Evolutionary conservation across 2,797 vertebrate species (phyloP).

Genomic region (Mionectes olivaceus): DNA sequence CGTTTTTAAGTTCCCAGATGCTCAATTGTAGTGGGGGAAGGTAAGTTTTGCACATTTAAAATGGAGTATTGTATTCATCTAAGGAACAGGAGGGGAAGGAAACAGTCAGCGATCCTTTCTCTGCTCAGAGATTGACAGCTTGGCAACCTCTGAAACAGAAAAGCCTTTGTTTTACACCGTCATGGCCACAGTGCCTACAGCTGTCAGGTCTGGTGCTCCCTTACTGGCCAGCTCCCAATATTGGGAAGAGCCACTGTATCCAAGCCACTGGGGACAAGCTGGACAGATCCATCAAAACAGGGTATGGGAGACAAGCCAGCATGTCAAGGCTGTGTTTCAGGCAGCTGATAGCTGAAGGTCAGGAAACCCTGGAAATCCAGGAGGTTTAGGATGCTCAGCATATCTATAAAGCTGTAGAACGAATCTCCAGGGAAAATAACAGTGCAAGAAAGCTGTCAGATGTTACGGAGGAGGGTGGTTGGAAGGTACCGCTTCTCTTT

Average conservation of each 20-base stretch:
- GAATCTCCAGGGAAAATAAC: background rate
- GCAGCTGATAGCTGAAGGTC: background rate
- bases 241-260: background rate
- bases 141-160: background rate
- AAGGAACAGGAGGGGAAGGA: background rate
- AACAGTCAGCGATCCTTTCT: background rate
- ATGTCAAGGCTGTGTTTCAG: background rate
- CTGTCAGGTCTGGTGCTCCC: background rate
- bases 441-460: background rate
- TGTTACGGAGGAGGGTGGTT: background rate
- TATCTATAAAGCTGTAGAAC: background rate
- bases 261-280: background rate
- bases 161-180: constrained; percentile 37
- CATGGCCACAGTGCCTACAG: background rate
- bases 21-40: background rate
- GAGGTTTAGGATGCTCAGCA: background rate
- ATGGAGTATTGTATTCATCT: constrained; percentile 25
- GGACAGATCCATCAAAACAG: background rate
- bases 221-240: background rate
- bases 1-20: background rate
- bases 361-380: background rate
- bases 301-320: background rate
- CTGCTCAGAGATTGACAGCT: background rate
- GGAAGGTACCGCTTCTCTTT: background rate
- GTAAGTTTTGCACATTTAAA: background rate